A percentile compares a stretch with the other conserved stretches of the same genome.
phyloP scores from a whole-genome alignment of 2,888 invertebrate genomes.

The Notocelia uddmanniana region DNA sequence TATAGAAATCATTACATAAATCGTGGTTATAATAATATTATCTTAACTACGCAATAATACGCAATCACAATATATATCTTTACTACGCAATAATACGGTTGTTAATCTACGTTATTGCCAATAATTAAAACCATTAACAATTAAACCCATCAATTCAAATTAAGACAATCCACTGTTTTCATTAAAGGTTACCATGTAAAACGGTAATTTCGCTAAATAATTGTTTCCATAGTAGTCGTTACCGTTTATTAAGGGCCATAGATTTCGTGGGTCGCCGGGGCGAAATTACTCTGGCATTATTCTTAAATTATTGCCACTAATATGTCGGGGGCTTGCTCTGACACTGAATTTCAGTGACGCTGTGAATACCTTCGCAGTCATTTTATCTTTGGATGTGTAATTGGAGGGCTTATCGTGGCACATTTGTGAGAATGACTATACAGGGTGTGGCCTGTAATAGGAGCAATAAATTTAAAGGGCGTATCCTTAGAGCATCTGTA shows the following conservation, averaged over 20 bases:
- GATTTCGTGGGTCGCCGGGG: constrained; percentile 75
- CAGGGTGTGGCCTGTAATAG: too few species aligned
- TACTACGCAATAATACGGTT: constrained; percentile 10
- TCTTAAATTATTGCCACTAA: constrained; percentile 82
- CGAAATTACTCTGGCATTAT: constrained; percentile 80
- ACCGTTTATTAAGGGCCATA: constrained; percentile 83
- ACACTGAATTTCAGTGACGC: constrained; percentile 62
- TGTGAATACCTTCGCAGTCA: constrained; percentile 45
- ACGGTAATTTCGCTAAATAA: constrained; percentile 81
- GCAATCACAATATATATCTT: too few species aligned
- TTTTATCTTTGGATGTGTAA: constrained; percentile 28
- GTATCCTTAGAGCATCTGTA: too few species aligned
- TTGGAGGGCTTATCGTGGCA: constrained; percentile 18
- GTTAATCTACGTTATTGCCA: not conserved
- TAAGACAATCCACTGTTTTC: constrained; percentile 65
- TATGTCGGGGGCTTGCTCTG: constrained; percentile 71
- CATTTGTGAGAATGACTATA: constrained; percentile 1
- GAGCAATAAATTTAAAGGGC: too few species aligned
- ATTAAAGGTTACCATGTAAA: constrained; percentile 75
- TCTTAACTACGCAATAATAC: not conserved
- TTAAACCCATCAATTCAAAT: constrained; percentile 64
- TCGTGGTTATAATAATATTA: not conserved
- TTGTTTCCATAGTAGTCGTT: constrained; percentile 77
- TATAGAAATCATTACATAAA: not conserved
- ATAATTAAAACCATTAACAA: constrained; percentile 26